phyloP scores from a whole-genome alignment of 2,113 vertebrate genomes.

The Phalacrocorax brasilianus region DNA sequence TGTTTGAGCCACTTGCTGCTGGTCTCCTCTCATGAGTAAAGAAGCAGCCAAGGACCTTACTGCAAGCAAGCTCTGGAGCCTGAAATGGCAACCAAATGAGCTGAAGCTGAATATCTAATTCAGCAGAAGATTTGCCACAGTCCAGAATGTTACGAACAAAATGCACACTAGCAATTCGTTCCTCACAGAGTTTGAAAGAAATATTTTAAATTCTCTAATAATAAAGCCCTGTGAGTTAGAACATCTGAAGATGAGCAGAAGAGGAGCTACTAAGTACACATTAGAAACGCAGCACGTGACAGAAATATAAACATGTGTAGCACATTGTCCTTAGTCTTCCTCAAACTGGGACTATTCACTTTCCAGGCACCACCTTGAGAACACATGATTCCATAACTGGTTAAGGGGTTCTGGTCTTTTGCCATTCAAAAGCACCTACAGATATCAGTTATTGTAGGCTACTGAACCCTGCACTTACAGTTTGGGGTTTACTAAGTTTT shows the following conservation, averaged over 20 bases:
- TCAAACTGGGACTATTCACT: background rate
- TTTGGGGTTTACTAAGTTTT: background rate
- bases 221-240: background rate
- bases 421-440: background rate
- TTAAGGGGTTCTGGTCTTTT: background rate
- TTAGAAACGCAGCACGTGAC: background rate
- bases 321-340: background rate
- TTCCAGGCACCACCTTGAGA: background rate
- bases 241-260: background rate
- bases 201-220: background rate
- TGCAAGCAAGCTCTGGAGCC: background rate
- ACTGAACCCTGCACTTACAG: background rate
- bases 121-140: background rate
- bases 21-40: background rate
- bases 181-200: background rate
- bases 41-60: background rate
- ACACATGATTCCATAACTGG: background rate
- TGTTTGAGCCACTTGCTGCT: background rate
- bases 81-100: background rate
- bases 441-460: background rate
- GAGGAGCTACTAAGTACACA: background rate
- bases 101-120: background rate
- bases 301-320: background rate
- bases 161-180: background rate
- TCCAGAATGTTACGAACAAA: background rate